Conservation (phyloP, 2,888 invertebrate genomes). For the Drosophila demipolita region DNA sequence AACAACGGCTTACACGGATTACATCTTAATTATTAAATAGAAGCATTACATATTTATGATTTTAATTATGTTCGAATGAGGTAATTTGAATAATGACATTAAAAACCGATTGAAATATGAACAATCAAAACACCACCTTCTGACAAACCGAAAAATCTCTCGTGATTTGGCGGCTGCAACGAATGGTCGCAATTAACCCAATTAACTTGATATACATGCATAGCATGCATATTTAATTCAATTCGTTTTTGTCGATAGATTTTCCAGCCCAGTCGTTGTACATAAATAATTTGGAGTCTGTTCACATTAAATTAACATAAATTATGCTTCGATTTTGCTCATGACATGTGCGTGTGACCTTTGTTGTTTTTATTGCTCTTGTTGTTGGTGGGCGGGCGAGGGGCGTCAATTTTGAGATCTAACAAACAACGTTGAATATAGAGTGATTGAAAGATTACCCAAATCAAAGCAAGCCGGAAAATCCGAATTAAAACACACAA, state of each 20-base stretch:
- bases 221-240: constrained; percentile 67
- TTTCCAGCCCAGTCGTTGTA: constrained; percentile 4
- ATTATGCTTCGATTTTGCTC: constrained; percentile 67
- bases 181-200: constrained; percentile 68
- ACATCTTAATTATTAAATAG: neutral
- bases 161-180: constrained; percentile 4
- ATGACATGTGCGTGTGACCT: constrained; percentile 59
- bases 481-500: constrained; percentile 11
- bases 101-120: constrained; percentile 29
- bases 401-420: constrained; percentile 37
- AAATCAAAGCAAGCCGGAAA: constrained; percentile 52
- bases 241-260: constrained; percentile 29
- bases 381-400: constrained; percentile 3
- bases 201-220: constrained; percentile 74
- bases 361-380: constrained; percentile 30
- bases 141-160: neutral
- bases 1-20: neutral
- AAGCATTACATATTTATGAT: constrained; percentile 9
- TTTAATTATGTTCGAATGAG: constrained; percentile 29
- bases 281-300: constrained; percentile 35
- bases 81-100: constrained; percentile 42
- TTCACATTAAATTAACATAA: constrained; percentile 71
- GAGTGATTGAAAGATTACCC: constrained; percentile 65
- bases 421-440: constrained; percentile 24
- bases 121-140: constrained; percentile 6